These are phyloP conservation scores for Dendroctonus ponderosae DNA, from an alignment of 1,140 invertebrate species.

Conservation along the genomic window DNA sequence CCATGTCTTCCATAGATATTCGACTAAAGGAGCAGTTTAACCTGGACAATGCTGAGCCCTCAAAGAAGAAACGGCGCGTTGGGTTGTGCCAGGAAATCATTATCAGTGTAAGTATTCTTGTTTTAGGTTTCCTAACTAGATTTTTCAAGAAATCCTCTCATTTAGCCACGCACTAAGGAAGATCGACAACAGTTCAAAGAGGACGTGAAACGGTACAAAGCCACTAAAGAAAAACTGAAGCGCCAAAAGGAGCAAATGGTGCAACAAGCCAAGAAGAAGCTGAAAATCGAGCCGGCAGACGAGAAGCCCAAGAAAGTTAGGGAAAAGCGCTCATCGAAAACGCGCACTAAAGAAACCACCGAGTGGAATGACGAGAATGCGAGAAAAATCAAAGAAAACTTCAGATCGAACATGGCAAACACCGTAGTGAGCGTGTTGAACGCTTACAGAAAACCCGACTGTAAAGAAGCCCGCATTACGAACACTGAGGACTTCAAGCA, in stretches of 20 bases:
- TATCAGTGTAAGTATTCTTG: constrained; percentile 63
- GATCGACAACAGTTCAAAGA: constrained; percentile 68
- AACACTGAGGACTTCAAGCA: constrained; percentile 94
- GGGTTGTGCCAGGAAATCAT: constrained; percentile 66
- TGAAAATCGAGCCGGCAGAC: constrained; percentile 7
- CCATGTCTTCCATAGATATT: constrained; percentile 36
- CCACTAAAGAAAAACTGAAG: constrained; percentile 75
- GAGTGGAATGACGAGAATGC: constrained; percentile 55
- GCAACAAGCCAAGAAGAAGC: constrained; percentile 45
- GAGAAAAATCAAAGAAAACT: constrained; percentile 80
- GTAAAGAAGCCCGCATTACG: constrained; percentile 80
- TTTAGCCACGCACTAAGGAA: constrained; percentile 72
- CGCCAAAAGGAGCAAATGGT: constrained; percentile 62
- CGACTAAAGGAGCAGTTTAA: constrained; percentile 44
- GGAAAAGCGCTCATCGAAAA: constrained; percentile 41
- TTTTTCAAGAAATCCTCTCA: neutral
- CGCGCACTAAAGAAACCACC: constrained; percentile 47
- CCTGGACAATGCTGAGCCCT: constrained; percentile 34
- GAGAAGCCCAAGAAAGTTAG: constrained; percentile 45
- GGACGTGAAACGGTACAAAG: constrained; percentile 66
- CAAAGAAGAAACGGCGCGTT: constrained; percentile 51
- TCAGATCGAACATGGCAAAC: constrained; percentile 83
- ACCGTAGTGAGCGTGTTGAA: constrained; percentile 89
- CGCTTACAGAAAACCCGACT: constrained; percentile 82
- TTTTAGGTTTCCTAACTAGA: neutral